Evolutionary conservation across 2,888 invertebrate genomes (phyloP), one percentile per base, ranked within the genome.

Genomic region (Pterobdella sp.): DNA sequence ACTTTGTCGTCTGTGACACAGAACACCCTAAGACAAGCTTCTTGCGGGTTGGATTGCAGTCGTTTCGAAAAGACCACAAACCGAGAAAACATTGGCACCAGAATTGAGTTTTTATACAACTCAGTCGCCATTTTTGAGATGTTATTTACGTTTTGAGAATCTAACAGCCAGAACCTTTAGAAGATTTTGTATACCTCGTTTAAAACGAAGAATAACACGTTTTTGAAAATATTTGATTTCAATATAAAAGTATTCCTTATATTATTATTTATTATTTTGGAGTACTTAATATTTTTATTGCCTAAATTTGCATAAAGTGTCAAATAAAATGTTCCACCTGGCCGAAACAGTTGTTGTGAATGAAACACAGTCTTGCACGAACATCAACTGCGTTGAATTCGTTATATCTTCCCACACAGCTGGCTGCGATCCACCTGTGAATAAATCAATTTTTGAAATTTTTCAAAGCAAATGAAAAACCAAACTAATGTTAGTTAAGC

Each of bases 331-430:
- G 2, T 52, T 37, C 1, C 34, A 85, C 85, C 97, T 88, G 69
- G 98, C 98, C 1, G 98, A 98, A 0, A 99, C 97, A 4, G 97
- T 98, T 1, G 98, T 99, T 0, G 98, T 98, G 85, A 99, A 99
- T 71, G 96, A 96, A 42, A 98, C 98, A 84, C 97, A 97, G 83
- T 98, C 97, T 84, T 98, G 96, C 80, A 97, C 94, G 85, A 98
- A 96, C 18, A 95, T 95, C 77, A 99, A 87, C 66, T 96, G 97
- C 65, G 98, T 98, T 75, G 96, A 95, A 76, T 97, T 97, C 32
- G 98, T 99, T 71, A 99, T 97, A 85, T 99, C 98, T 86, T 98
- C 98, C 98, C 98, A 99, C 84, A 96, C 95, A 68, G 99, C 97
- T 80, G 96, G 89, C 77, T 94, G 93, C 76, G 94, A 93, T 82